phyloP scores from a whole-genome alignment of 2,113 vertebrate species.

The Eubucco bourcierii region DNA sequence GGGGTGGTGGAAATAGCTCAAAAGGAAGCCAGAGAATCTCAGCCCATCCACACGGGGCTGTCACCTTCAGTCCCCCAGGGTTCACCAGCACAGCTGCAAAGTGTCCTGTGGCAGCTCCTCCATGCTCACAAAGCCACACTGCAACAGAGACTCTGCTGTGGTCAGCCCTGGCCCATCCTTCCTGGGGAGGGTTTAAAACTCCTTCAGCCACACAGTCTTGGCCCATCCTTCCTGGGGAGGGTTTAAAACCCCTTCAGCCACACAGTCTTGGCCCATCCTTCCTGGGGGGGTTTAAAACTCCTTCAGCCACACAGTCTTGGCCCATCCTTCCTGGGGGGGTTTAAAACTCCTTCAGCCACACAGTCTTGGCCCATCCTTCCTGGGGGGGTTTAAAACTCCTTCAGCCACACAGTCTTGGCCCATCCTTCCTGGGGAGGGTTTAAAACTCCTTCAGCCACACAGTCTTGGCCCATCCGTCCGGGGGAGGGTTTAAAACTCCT shows the following conservation, averaged over 20 bases:
- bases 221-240: background rate
- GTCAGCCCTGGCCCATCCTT: background rate
- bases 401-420: background rate
- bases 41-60: background rate
- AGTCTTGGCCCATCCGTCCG: background rate
- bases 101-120: accelerated
- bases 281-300: no score
- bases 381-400: background rate
- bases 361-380: background rate
- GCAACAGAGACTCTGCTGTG: accelerated
- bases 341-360: background rate
- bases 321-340: background rate
- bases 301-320: no score
- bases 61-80: background rate
- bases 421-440: background rate
- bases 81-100: background rate
- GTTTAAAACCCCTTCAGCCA: no score
- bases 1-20: background rate
- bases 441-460: background rate
- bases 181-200: no score
- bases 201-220: no score
- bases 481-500: background rate
- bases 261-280: background rate
- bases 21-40: background rate
- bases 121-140: accelerated